phyloP scores from a whole-genome alignment of 2,888 invertebrate species.

The Acleris literana region DNA sequence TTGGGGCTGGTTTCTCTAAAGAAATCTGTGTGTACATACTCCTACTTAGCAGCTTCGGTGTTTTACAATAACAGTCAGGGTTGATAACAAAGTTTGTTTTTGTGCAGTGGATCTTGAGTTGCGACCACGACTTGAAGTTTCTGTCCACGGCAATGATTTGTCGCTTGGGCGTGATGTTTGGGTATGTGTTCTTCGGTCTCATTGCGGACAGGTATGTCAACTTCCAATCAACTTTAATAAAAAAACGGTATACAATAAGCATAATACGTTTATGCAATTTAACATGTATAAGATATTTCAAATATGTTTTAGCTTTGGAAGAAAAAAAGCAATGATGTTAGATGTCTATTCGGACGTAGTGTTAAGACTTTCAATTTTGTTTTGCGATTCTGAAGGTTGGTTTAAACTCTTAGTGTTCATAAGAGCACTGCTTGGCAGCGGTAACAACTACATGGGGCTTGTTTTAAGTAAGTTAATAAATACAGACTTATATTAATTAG shows the following conservation, averaged over 20 bases:
- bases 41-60: no score
- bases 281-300: no score
- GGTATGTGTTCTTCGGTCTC: conserved; percentile 67
- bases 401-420: conserved; percentile 67
- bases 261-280: no score
- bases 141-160: conserved; percentile 67
- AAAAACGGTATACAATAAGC: background rate
- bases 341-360: conserved; percentile 54
- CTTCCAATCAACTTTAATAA: background rate
- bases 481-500: background rate
- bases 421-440: conserved; percentile 64
- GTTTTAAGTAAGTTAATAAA: conserved; percentile 56
- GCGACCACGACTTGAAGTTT: conserved; percentile 60
- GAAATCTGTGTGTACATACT: conserved; percentile 57
- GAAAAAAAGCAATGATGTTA: conserved; percentile 58
- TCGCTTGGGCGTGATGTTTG: conserved; percentile 68
- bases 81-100: conserved; percentile 10
- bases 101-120: conserved; percentile 70
- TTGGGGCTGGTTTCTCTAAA: conserved; percentile 69
- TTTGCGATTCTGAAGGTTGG: conserved; percentile 71
- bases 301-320: conserved; percentile 64
- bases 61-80: no score
- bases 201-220: conserved; percentile 65
- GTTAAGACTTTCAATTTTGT: conserved; percentile 58
- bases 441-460: conserved; percentile 61